phyloP scores from a whole-genome alignment of 2,113 vertebrate genomes.

The Aleadryas rufinucha region DNA sequence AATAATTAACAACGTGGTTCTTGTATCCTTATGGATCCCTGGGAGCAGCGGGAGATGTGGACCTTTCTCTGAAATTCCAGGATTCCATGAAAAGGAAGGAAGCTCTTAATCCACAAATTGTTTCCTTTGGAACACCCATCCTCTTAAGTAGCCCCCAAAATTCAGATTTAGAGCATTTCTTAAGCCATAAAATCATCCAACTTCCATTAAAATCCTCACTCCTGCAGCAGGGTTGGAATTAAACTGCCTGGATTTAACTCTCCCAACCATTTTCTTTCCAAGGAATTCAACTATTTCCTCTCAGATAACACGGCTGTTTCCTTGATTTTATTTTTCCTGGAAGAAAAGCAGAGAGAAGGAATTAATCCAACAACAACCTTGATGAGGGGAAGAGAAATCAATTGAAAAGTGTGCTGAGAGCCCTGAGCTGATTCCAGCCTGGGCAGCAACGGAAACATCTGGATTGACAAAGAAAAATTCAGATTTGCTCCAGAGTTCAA shows the following conservation, averaged over 20 bases:
- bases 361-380: neutral
- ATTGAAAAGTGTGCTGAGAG: constrained; percentile 15
- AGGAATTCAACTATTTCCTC: neutral
- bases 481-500: neutral
- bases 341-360: neutral
- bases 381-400: neutral
- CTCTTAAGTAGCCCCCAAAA: neutral
- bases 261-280: neutral
- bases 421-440: neutral
- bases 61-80: neutral
- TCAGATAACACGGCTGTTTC: neutral
- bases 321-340: neutral
- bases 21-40: rapidly evolving
- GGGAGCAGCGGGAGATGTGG: neutral
- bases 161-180: neutral
- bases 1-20: rapidly evolving
- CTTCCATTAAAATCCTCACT: neutral
- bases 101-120: neutral
- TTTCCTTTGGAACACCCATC: neutral
- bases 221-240: neutral
- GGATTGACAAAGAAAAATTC: constrained; percentile 22
- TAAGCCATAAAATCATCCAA: neutral
- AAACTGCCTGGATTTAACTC: neutral
- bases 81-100: neutral
- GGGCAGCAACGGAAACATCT: neutral